Percentiles rank a stretch among this genome's conserved stretches.
Evolutionary conservation across 2,797 vertebrate species (phyloP).

Genomic region (Enteromius trimaculatus): DNA sequence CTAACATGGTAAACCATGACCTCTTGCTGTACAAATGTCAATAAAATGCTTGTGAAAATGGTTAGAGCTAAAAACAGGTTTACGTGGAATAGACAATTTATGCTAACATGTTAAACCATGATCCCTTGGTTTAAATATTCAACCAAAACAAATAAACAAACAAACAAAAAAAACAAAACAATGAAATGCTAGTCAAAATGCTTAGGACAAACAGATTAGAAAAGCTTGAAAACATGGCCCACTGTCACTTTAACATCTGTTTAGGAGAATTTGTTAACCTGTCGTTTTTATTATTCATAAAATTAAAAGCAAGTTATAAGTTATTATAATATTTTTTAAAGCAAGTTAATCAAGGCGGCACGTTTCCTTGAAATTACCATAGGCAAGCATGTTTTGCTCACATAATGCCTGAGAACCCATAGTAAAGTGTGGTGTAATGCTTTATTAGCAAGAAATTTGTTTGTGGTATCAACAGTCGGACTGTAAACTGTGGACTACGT

Average conservation of each 20-base stretch:
- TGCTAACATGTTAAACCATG: neutral
- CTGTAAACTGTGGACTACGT: slow-evolving; percentile 11
- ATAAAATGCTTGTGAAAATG: neutral
- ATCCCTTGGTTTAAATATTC: neutral
- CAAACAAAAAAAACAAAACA: neutral
- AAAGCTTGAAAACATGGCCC: neutral
- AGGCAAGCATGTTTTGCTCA: slow-evolving; percentile 1
- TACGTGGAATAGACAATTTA: neutral
- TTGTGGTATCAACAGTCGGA: slow-evolving; percentile 1
- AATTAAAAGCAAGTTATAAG: no score
- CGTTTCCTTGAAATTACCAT: neutral
- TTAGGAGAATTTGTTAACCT: neutral
- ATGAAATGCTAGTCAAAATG: neutral
- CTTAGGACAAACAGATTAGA: neutral
- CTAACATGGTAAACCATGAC: neutral
- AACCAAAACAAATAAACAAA: neutral
- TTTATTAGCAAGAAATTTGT: neutral
- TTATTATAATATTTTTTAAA: neutral
- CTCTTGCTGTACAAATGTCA: neutral
- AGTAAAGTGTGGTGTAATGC: neutral
- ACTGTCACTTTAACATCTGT: neutral
- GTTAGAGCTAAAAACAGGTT: neutral
- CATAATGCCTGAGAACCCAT: neutral
- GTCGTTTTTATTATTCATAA: neutral
- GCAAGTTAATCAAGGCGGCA: neutral